Evolutionary conservation across 2,888 invertebrate genomes (phyloP), one percentile per base, ranked within the genome.

Genomic region (Lacanobia wlatinum): DNA sequence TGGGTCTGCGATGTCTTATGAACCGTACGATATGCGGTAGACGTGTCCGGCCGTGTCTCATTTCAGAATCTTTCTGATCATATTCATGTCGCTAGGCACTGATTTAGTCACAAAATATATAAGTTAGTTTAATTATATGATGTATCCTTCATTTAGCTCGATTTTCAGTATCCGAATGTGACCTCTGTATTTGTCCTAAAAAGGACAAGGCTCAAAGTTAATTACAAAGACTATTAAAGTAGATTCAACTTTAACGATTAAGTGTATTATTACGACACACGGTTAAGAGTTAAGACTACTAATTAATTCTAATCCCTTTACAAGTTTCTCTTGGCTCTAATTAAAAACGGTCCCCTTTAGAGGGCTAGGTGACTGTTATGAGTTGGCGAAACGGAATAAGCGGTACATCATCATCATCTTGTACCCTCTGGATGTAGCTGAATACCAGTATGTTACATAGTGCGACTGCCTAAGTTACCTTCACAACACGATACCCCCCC

Each of bases 161-260:
- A 64, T 16, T 52, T 81, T 28, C 18, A 23, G 55, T 34, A 14
- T 43, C 14, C 14, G 5, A 55, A 52, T 12, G 2, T 48, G 52
- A 70, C 62, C 52, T 66, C 60, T 58, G 43, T 10, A 23, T 18
- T 53, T 16, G 40, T 43, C 8, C 38, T 34, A 40, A 59, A n/a
- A 68, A 62, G 55, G 50, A 69, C 34, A 66, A 59, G 23, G 12
- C 14, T 34, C 46, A n/a, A 28, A 56, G 52, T 67, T 70, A 67
- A 82, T 82, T 78, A 68, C 61, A 50, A 12, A 21, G 40, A 2
- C 38, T 38, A 64, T 78, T 82, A 78, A 67, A 82, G 23, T 65
- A 65, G 58, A 64, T 61, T 78, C 50, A 71, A 78, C 61, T 78
- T 60, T 53, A 67, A 67, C 23, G 52, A 62, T 70, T 21, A 67